phyloP scores from a whole-genome alignment of 2,888 invertebrate species.

The Conomelus anceps region DNA sequence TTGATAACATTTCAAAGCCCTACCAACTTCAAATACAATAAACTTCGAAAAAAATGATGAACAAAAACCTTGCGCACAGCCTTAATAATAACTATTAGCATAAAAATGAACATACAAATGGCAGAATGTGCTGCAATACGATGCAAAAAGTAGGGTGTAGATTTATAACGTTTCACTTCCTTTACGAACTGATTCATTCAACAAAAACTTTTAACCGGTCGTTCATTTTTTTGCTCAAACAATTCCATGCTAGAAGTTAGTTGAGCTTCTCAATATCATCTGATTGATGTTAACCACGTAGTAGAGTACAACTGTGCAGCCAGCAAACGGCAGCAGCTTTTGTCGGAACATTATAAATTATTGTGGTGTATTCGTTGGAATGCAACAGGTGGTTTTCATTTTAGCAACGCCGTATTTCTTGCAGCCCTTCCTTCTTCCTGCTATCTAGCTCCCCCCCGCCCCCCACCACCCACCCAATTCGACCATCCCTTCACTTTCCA shows the following conservation, averaged over 20 bases:
- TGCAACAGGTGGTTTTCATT: not conserved
- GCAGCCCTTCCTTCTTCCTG: not conserved
- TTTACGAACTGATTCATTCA: not conserved
- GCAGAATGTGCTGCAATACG: too few relatives aligned
- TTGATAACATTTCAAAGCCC: too few relatives aligned
- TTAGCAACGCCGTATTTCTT: slow-evolving; percentile 3
- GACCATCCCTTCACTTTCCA: slow-evolving; percentile 11
- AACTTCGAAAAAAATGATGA: too few relatives aligned
- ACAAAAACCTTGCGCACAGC: too few relatives aligned
- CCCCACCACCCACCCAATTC: slow-evolving; percentile 3
- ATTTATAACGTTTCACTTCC: not conserved
- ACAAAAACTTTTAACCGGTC: too few relatives aligned
- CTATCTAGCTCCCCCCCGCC: slow-evolving; percentile 8
- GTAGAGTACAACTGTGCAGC: too few relatives aligned
- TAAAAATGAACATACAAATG: too few relatives aligned
- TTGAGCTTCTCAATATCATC: not conserved
- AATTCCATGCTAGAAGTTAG: not conserved
- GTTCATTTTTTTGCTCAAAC: not conserved
- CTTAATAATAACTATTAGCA: too few relatives aligned
- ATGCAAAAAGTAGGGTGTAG: too few relatives aligned
- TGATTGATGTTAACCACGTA: not conserved
- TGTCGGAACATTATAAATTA: not conserved
- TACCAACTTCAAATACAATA: too few relatives aligned
- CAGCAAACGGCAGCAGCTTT: too few relatives aligned
- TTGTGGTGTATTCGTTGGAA: not conserved